Base-by-base conservation (phyloP, 2,888 invertebrate species). In the Mythimna pallens region DNA sequence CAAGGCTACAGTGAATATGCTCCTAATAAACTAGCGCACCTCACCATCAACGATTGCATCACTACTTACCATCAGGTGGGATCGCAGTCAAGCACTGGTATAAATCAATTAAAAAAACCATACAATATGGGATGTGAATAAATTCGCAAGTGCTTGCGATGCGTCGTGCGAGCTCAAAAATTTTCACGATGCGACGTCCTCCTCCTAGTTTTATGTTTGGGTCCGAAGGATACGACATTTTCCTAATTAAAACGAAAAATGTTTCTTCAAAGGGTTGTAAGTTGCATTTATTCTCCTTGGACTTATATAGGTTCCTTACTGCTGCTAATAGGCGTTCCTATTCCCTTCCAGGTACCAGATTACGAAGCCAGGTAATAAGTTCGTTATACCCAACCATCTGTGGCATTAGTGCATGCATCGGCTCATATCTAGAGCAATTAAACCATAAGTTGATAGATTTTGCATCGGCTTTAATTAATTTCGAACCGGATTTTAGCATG, bases 371-470 rank as follows among this genome's bases (percentile, higher is more conserved):
- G 12, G 25, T 70, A 36, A 30, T 70, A 52, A 66, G 8, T 61
- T 67, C 40, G 52, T 77, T 70, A 67, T 34, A 55, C 17, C 43
- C 59, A 75, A 9, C 67, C 81, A 52, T 64, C 64, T 67, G 20
- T 22, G 59, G 9, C 25, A 81, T 67, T 36, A 25, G 40, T 59
- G 25, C 54, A 54, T 47, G 74, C 57, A 57, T 73, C 30, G 50
- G 12, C 66, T 40, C 36, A 34, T 61, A 55, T 59, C 34, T 64
- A 20, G 63, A 58, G 57, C n/a, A 73, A 61, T 25, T 57, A 20
- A 30, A 61, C 40, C 22, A 40, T 52, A 61, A 75, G 62, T 43
- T 73, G 25, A 66, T 74, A 12, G 40, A 55, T 74, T 61, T 61
- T 34, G 40, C 25, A 40, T 36, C 63, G 25, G n/a, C 12, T 34